These are phyloP conservation scores for Halcyon badia DNA, from an alignment of 2,797 vertebrate genomes.

Conservation along the genomic window DNA sequence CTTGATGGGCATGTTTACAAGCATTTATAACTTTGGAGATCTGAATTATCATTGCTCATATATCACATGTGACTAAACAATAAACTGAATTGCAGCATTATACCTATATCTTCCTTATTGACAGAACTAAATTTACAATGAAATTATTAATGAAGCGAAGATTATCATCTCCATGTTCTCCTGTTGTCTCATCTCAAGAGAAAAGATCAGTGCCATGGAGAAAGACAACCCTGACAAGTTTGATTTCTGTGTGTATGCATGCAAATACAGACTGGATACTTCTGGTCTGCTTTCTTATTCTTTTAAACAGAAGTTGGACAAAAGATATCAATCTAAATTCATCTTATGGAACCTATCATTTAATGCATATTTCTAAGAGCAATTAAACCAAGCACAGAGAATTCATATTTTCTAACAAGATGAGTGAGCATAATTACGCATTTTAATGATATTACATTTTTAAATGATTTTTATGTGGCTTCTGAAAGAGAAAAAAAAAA, in stretches of 20 bases:
- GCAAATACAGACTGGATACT: conserved; percentile 1
- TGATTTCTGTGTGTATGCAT: not conserved
- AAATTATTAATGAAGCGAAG: not conserved
- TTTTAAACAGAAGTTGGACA: not conserved
- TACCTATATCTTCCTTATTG: not conserved
- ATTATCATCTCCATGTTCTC: not conserved
- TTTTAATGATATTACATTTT: not conserved
- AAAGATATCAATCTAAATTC: conserved; percentile 13
- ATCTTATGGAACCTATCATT: conserved; percentile 13
- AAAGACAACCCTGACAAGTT: not conserved
- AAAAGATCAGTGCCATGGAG: not conserved
- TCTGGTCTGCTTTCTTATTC: conserved; percentile 8
- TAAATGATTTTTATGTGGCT: not conserved
- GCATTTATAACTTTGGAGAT: not conserved
- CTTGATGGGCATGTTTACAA: not conserved
- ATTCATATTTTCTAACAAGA: not conserved
- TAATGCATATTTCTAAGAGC: not conserved
- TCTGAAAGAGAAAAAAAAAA: not conserved
- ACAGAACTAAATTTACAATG: not conserved
- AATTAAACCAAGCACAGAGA: not conserved
- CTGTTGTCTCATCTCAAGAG: not conserved
- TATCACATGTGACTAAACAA: not conserved
- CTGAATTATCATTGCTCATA: not conserved
- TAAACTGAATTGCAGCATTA: not conserved
- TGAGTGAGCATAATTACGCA: not conserved